Conservation (phyloP, 2,888 invertebrate genomes). For the Sceliomorpha sp. region DNA sequence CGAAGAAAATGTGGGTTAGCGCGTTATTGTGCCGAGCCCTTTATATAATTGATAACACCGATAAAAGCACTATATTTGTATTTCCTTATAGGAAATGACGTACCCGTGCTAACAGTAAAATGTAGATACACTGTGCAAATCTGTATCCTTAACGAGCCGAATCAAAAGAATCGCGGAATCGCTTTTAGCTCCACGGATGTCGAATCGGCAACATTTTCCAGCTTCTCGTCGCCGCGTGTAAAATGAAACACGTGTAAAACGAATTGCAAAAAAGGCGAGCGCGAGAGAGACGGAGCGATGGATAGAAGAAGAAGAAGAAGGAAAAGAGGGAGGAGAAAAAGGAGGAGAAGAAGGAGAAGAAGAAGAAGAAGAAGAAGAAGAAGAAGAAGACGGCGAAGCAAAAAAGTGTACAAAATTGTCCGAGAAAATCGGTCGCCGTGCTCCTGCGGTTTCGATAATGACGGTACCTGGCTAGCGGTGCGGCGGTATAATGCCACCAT, state of each 20-base stretch:
- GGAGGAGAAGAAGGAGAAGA: conserved; percentile 3
- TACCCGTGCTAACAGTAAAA: too few species aligned
- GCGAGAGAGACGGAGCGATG: conserved; percentile 12
- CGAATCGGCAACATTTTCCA: conserved; percentile 23
- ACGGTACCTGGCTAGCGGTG: conserved; percentile 46
- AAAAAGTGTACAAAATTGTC: conserved; percentile 48
- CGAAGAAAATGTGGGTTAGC: too few species aligned
- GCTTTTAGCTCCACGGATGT: conserved; percentile 2
- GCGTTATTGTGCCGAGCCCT: too few species aligned
- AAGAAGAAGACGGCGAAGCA: conserved; percentile 7
- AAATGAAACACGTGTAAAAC: conserved; percentile 41
- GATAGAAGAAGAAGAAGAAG: too few species aligned
- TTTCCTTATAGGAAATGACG: too few species aligned
- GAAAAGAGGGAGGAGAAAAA: conserved; percentile 4
- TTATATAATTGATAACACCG: too few species aligned
- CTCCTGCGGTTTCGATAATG: conserved; percentile 53
- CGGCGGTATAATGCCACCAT: conserved; percentile 30
- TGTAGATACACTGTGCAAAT: too few species aligned
- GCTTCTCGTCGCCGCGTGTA: conserved; percentile 17
- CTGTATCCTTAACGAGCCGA: too few species aligned
- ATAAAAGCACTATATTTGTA: too few species aligned
- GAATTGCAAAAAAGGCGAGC: conserved; percentile 32
- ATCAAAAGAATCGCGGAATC: too few species aligned
- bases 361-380: too few species aligned
- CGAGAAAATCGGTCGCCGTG: conserved; percentile 54